A percentile compares a stretch with the other conserved stretches of the same genome.
These are phyloP conservation scores for Mesochorus sp. DNA, from an alignment of 2,888 invertebrate genomes.

Conservation along the genomic window DNA sequence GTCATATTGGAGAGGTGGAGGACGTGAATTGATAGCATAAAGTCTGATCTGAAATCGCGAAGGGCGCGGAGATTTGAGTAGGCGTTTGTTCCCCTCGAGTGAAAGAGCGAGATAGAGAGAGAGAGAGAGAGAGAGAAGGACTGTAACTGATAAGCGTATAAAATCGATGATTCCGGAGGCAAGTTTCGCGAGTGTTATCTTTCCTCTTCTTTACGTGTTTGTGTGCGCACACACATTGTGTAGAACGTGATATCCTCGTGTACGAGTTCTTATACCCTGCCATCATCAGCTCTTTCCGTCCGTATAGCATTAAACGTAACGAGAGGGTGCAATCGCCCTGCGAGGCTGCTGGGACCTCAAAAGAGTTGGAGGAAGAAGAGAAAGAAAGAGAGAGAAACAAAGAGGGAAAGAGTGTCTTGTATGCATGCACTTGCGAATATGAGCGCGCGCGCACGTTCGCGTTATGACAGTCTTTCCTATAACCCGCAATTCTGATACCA, in stretches of 20 bases:
- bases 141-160: constrained; percentile 75
- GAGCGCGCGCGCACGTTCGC: constrained; percentile 47
- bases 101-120: background rate
- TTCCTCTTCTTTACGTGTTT: constrained; percentile 23
- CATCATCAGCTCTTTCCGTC: constrained; percentile 57
- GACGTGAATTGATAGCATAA: too few relatives aligned
- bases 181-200: constrained; percentile 68
- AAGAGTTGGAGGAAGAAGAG: background rate
- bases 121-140: background rate
- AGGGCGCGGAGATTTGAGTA: too few relatives aligned
- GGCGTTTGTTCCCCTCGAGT: too few relatives aligned
- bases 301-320: constrained; percentile 65
- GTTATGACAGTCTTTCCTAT: constrained; percentile 65
- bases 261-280: constrained; percentile 47
- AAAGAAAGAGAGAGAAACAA: background rate
- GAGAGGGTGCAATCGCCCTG: constrained; percentile 61
- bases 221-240: background rate
- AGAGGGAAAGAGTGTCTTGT: background rate
- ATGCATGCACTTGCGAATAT: constrained; percentile 58
- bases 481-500: constrained; percentile 65
- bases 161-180: constrained; percentile 77
- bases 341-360: constrained; percentile 28
- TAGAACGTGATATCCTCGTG: background rate
- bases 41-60: too few relatives aligned
- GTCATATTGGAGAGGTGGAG: too few relatives aligned